Percentiles rank a stretch among this genome's conserved stretches.
Evolutionary conservation across 2,113 vertebrate species (phyloP).

Genomic region (Andinoacara biseriatus): DNA sequence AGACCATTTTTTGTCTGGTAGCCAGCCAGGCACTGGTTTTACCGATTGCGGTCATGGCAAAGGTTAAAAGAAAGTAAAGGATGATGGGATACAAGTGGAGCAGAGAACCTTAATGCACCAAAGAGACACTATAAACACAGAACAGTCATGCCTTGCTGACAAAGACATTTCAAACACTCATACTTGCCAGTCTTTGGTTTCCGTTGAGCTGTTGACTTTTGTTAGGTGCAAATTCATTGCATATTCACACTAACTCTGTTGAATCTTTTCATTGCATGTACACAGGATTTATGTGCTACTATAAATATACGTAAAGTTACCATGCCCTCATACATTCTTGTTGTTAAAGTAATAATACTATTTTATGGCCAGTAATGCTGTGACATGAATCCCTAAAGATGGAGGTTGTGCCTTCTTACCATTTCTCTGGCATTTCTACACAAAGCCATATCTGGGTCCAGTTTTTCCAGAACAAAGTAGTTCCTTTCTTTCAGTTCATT

Average conservation of each 20-base stretch:
- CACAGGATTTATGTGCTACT: background rate
- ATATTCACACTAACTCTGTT: constrained; percentile 27
- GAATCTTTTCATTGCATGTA: background rate
- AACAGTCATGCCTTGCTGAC: constrained; percentile 84
- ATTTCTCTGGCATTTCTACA: constrained; percentile 93
- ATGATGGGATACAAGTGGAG: constrained; percentile 61
- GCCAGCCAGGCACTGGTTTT: constrained; percentile 67
- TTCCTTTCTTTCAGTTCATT: constrained; percentile 92
- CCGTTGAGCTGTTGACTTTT: constrained; percentile 74
- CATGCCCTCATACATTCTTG: background rate
- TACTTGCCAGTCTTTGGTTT: constrained; percentile 87
- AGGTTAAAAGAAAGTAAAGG: constrained; percentile 57
- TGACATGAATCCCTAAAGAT: background rate
- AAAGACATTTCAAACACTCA: constrained; percentile 57
- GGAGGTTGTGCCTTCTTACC: constrained; percentile 80
- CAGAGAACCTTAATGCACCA: constrained; percentile 42
- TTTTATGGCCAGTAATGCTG: background rate
- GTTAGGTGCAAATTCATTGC: constrained; percentile 55
- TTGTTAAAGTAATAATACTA: background rate
- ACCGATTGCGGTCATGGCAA: constrained; percentile 55
- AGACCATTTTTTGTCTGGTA: constrained; percentile 31
- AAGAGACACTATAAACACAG: constrained; percentile 71
- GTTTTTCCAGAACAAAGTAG: constrained; percentile 90
- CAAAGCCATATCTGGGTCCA: constrained; percentile 96
- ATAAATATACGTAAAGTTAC: background rate